Conservation (phyloP, 2,113 vertebrate genomes). For the Xiphophorus hellerii region DNA sequence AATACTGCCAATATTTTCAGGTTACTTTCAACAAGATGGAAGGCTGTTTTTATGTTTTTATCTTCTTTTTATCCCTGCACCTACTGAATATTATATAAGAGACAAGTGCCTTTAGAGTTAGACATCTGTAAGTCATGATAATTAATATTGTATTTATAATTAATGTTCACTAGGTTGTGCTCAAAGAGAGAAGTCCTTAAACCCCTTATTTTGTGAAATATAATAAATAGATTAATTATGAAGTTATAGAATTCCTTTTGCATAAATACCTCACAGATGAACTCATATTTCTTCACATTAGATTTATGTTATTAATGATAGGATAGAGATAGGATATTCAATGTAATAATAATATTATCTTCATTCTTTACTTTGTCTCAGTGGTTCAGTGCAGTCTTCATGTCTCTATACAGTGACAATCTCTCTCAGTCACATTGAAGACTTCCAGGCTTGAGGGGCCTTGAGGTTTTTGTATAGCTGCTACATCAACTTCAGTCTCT, state of each 20-base stretch:
- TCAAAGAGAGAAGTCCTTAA: neutral
- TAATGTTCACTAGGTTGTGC: neutral
- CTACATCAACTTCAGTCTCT: neutral
- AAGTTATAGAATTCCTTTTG: too few relatives aligned
- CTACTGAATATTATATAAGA: too few relatives aligned
- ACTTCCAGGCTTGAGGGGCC: too few relatives aligned
- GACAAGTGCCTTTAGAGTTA: too few relatives aligned
- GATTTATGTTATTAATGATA: neutral
- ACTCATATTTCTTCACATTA: neutral
- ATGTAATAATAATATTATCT: neutral
- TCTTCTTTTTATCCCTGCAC: too few relatives aligned
- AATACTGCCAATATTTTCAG: neutral
- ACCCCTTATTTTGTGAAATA: neutral
- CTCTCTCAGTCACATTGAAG: too few relatives aligned
- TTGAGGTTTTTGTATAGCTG: neutral
- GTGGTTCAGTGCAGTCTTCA: neutral
- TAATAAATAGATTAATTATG: neutral
- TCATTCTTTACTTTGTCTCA: neutral
- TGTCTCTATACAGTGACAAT: too few relatives aligned
- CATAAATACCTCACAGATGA: too few relatives aligned
- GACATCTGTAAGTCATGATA: neutral
- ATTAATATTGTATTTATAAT: neutral
- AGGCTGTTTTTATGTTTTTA: too few relatives aligned
- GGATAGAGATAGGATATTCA: neutral
- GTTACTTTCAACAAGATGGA: neutral